phyloP scores from a whole-genome alignment of 2,113 vertebrate genomes.

The Heteronetta atricapilla region DNA sequence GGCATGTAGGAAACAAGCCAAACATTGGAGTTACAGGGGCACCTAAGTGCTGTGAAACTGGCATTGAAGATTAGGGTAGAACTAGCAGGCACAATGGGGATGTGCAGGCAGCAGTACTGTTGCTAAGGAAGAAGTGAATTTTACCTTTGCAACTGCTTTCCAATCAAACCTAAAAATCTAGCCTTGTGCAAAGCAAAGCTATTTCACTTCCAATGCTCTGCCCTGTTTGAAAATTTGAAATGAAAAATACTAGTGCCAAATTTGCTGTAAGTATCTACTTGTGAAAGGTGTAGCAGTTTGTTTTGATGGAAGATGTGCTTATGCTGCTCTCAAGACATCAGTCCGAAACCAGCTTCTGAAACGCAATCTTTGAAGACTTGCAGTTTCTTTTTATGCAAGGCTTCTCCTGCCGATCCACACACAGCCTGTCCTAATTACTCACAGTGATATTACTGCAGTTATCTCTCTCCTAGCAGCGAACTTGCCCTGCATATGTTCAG shows the following conservation, averaged over 20 bases:
- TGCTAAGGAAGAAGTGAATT: background rate
- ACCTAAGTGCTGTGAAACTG: background rate
- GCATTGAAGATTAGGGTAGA: background rate
- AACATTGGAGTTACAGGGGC: background rate
- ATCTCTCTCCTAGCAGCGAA: background rate
- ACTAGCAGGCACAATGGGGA: background rate
- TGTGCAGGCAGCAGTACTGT: background rate
- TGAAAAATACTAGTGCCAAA: background rate
- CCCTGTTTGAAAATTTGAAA: background rate
- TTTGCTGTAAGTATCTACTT: background rate
- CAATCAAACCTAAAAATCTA: background rate
- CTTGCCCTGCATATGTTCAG: background rate
- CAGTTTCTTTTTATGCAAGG: background rate
- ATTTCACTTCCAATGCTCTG: background rate
- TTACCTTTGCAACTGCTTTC: background rate
- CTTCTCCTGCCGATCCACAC: background rate
- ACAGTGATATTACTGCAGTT: background rate
- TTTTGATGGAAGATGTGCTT: background rate
- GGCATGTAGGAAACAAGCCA: background rate
- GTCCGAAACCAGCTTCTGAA: background rate
- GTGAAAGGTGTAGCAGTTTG: background rate
- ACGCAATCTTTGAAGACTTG: background rate
- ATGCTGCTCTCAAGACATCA: background rate
- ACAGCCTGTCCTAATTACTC: background rate
- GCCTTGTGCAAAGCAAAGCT: background rate